A percentile compares a stretch with the other conserved stretches of the same genome.
Conservation (phyloP, 2,888 invertebrate species). For the Scaptomyza parva region DNA sequence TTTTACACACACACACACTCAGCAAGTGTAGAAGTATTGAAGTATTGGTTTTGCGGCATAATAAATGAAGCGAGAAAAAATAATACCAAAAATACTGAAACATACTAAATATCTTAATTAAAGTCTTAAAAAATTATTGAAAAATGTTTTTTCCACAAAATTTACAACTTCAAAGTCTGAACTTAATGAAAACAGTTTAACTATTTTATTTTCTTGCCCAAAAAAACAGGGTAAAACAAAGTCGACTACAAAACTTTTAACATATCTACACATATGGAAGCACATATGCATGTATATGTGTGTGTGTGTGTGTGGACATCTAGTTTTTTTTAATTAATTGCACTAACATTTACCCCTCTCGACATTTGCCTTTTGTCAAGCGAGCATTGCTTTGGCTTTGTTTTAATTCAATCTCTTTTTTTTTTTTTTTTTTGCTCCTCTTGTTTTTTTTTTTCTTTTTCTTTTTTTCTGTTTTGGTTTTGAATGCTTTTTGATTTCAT, state of each 20-base stretch:
- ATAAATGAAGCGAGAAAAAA: too few species aligned
- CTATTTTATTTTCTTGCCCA: too few species aligned
- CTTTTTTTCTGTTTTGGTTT: constrained; percentile 25
- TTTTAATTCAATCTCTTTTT: constrained; percentile 42
- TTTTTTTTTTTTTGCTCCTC: constrained; percentile 11
- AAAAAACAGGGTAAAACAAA: constrained; percentile 12
- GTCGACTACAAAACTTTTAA: not conserved
- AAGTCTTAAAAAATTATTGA: too few species aligned
- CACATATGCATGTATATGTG: constrained; percentile 16
- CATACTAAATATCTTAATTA: too few species aligned
- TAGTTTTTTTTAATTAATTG: constrained; percentile 76
- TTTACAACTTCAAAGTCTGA: too few species aligned
- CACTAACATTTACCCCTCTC: constrained; percentile 62
- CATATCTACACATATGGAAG: constrained; percentile 20
- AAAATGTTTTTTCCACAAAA: too few species aligned
- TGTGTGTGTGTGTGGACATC: constrained; percentile 36
- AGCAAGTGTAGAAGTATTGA: not conserved
- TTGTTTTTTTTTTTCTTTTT: constrained; percentile 14
- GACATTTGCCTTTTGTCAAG: constrained; percentile 29
- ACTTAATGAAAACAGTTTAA: too few species aligned
- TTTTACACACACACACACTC: not conserved
- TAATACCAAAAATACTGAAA: too few species aligned
- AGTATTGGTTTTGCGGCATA: too few species aligned
- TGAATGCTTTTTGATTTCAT: constrained; percentile 57
- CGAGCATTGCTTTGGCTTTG: constrained; percentile 40